Percentiles rank a stretch among this genome's conserved stretches.
Conservation (phyloP, 2,797 vertebrate species). For the Acrossocheilus wenchowensis region DNA sequence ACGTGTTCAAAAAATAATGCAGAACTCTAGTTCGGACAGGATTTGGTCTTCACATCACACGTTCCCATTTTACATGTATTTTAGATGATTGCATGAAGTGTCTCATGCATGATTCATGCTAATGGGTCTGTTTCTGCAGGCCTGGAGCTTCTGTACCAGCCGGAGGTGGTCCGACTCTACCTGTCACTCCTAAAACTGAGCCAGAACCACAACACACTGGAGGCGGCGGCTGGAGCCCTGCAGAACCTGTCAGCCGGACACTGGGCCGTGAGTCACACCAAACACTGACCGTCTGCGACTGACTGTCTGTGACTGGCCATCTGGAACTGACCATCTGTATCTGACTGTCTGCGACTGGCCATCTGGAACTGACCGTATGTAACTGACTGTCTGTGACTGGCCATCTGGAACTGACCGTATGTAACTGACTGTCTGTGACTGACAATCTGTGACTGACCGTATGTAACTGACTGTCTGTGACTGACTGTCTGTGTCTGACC, state of each 20-base stretch:
- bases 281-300: neutral
- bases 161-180: slow-evolving; percentile 95
- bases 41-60: neutral
- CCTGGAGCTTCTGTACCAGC: slow-evolving; percentile 95
- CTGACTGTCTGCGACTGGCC: too few species aligned
- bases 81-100: neutral
- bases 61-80: neutral
- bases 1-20: neutral
- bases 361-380: too few species aligned
- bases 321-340: too few species aligned
- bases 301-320: fast-evolving
- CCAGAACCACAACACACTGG: slow-evolving; percentile 97
- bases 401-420: too few species aligned
- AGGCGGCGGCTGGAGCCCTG: slow-evolving; percentile 93
- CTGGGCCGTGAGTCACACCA: slow-evolving; percentile 88
- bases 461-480: fast-evolving
- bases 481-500: too few species aligned
- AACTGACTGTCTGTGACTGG: fast-evolving
- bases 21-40: neutral
- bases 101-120: slow-evolving; percentile 39
- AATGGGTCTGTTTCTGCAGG: slow-evolving; percentile 65
- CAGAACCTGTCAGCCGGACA: slow-evolving; percentile 98
- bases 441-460: too few species aligned
- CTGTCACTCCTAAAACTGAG: slow-evolving; percentile 96
- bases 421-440: neutral